These are phyloP conservation scores for Xyrauchen texanus DNA, from an alignment of 2,113 vertebrate genomes.

Conservation along the genomic window DNA sequence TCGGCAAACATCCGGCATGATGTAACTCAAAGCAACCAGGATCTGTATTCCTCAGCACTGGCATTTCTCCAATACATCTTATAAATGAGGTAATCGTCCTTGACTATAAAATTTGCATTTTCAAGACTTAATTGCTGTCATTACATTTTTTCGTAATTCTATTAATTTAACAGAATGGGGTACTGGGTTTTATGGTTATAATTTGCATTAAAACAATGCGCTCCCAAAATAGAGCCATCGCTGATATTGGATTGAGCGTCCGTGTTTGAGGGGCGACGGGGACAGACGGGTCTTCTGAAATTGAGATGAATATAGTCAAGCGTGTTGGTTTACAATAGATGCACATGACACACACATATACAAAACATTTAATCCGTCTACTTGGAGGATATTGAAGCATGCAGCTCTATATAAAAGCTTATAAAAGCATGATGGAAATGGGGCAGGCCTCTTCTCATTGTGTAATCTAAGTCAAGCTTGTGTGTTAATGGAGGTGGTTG, in stretches of 20 bases:
- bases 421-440: conserved; percentile 45
- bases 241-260: conserved; percentile 58
- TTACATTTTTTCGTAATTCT: conserved; percentile 99
- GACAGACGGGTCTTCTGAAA: conserved; percentile 60
- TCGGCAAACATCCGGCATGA: conserved; percentile 94
- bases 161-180: conserved; percentile 99
- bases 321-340: conserved; percentile 54
- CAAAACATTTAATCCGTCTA: conserved; percentile 55
- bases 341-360: conserved; percentile 9
- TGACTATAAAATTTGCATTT: conserved; percentile 99
- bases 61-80: conserved; percentile 96
- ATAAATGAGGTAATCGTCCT: conserved; percentile 99
- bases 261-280: conserved; percentile 54
- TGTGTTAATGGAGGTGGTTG: conserved; percentile 62
- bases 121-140: conserved; percentile 99
- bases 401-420: conserved; percentile 16
- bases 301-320: conserved; percentile 59
- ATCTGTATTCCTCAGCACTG: conserved; percentile 99
- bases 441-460: conserved; percentile 63
- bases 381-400: not conserved
- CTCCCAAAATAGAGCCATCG: conserved; percentile 79
- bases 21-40: conserved; percentile 96
- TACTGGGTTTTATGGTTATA: conserved; percentile 98
- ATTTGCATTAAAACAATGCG: conserved; percentile 99
- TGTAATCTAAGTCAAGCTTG: conserved; percentile 75